Evolutionary conservation across 2,888 invertebrate species (phyloP).

Genomic region (Scaptomyza polygonia): DNA sequence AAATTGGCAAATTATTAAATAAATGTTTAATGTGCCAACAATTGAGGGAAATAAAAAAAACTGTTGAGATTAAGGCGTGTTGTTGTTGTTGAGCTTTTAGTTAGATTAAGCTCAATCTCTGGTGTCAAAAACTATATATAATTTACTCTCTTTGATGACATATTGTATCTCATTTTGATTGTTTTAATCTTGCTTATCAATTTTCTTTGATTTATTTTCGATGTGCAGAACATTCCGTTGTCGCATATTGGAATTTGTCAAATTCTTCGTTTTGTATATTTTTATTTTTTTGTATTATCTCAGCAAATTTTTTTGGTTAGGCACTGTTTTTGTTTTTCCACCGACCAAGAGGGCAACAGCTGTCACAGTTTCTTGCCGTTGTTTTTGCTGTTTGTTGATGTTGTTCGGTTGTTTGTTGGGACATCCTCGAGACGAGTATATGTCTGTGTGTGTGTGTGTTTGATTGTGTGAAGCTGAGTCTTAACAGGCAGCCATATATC

Average conservation of each 20-base stretch:
- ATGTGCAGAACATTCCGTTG: conserved; percentile 41
- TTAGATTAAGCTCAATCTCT: not conserved
- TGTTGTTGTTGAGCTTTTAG: not conserved
- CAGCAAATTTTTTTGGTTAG: conserved; percentile 41
- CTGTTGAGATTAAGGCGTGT: no score
- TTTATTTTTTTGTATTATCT: conserved; percentile 59
- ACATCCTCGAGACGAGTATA: conserved; percentile 62
- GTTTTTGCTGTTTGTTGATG: conserved; percentile 32
- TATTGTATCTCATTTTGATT: not conserved
- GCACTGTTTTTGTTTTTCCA: conserved; percentile 6
- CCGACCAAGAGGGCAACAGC: conserved; percentile 63
- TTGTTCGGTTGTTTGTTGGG: conserved; percentile 32
- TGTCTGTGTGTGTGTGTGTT: not conserved
- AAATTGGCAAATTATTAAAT: conserved; percentile 23
- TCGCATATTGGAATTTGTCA: conserved; percentile 48
- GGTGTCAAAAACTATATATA: not conserved
- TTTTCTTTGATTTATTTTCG: conserved; percentile 28
- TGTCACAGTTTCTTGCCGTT: conserved; percentile 53
- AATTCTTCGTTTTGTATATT: conserved; percentile 31
- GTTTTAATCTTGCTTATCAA: conserved; percentile 4
- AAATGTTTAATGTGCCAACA: conserved; percentile 22
- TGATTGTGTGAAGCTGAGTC: conserved; percentile 16
- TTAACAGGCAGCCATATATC: conserved; percentile 73
- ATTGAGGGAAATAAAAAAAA: not conserved
- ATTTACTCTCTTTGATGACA: not conserved